Evolutionary conservation across 2,797 vertebrate genomes (phyloP).

Genomic region (Amblyraja radiata): DNA sequence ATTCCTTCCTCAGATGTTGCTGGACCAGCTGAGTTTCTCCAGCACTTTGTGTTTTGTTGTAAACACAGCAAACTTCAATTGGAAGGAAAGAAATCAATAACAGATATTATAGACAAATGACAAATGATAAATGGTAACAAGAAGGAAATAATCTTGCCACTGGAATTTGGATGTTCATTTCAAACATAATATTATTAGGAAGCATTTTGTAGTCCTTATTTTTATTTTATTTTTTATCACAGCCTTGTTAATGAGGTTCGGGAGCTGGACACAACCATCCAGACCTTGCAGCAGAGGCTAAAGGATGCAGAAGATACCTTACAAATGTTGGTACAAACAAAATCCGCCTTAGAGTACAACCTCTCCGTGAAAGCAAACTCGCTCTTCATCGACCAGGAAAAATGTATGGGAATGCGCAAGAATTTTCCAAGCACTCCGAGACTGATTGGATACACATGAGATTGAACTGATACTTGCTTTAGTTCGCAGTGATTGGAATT

Average conservation of each 20-base stretch:
- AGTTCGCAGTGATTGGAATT: constrained; percentile 38
- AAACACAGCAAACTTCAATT: background rate
- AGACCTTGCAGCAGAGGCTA: constrained; percentile 71
- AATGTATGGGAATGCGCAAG: constrained; percentile 87
- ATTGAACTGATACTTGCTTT: constrained; percentile 25
- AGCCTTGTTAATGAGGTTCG: constrained; percentile 80
- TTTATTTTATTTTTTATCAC: constrained; percentile 13
- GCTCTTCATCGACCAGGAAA: constrained; percentile 86
- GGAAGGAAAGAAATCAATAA: background rate
- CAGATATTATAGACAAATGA: background rate
- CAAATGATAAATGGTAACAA: background rate
- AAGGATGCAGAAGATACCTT: constrained; percentile 72
- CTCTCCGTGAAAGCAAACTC: constrained; percentile 84
- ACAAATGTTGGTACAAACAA: constrained; percentile 74
- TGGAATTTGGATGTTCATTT: background rate
- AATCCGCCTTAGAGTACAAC: constrained; percentile 76
- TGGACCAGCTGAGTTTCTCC: too few species aligned
- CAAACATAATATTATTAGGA: background rate
- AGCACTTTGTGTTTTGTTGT: too few species aligned
- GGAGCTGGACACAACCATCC: constrained; percentile 79
- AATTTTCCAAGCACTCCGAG: constrained; percentile 76
- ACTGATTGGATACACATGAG: constrained; percentile 71
- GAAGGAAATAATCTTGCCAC: background rate
- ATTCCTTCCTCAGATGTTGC: too few species aligned
- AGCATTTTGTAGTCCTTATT: background rate